Evolutionary conservation across 2,113 vertebrate species (phyloP).

Genomic region (Halcyon malimbica): DNA sequence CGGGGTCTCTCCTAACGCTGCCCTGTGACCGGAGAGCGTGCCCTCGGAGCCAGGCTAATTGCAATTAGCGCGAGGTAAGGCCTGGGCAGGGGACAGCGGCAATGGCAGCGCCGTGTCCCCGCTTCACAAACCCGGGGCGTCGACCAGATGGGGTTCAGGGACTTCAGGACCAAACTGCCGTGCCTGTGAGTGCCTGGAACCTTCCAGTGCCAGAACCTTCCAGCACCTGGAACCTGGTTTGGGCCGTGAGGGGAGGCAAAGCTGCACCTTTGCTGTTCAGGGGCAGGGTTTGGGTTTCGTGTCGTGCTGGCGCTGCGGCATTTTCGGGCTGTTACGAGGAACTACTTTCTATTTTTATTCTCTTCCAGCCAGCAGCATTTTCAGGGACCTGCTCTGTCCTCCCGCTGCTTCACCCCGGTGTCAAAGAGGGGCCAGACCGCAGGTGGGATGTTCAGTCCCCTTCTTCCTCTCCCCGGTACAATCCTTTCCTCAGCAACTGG

Average conservation of each 20-base stretch:
- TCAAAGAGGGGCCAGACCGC: accelerated
- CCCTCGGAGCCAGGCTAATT: too few species aligned
- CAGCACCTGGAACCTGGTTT: too few species aligned
- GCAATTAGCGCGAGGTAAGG: neutral
- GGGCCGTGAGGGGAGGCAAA: accelerated
- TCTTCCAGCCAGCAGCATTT: neutral
- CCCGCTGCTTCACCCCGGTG: accelerated
- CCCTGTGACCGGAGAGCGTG: neutral
- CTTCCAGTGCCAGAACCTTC: too few species aligned
- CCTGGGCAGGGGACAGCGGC: neutral
- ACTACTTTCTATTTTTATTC: neutral
- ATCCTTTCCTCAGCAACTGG: neutral
- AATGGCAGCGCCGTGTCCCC: neutral
- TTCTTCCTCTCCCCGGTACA: neutral
- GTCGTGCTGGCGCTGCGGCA: accelerated
- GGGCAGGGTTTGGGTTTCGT: neutral
- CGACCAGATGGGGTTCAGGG: neutral
- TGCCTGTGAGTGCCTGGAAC: neutral
- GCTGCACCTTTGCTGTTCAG: accelerated
- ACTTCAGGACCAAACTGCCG: accelerated
- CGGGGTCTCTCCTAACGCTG: too few species aligned
- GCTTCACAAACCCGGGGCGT: neutral
- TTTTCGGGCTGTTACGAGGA: neutral
- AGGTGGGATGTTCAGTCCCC: neutral
- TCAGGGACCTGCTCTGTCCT: neutral